phyloP scores from a whole-genome alignment of 2,113 vertebrate species.

The Notarius quadriscutis region DNA sequence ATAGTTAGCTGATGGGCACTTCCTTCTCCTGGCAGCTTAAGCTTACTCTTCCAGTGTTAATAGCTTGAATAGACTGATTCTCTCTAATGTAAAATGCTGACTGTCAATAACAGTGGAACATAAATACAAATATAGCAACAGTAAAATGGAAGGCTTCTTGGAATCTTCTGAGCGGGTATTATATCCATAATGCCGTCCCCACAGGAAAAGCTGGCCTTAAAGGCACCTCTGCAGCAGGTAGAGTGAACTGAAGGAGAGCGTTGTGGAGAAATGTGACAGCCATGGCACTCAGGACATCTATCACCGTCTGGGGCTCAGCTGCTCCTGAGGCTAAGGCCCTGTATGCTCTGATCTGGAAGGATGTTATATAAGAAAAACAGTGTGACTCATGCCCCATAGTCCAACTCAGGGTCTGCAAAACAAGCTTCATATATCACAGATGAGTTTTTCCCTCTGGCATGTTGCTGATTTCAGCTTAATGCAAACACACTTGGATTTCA shows the following conservation, averaged over 20 bases:
- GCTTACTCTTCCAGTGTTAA: background rate
- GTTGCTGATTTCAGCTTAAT: background rate
- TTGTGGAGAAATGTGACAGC: slow-evolving; percentile 23
- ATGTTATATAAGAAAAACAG: slow-evolving; percentile 52
- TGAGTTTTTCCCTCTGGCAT: background rate
- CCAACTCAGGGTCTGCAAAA: background rate
- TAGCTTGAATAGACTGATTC: background rate
- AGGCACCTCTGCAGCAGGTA: slow-evolving; percentile 14
- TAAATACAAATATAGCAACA: background rate
- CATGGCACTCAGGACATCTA: slow-evolving; percentile 35
- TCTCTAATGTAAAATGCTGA: slow-evolving; percentile 8
- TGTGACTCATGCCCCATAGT: slow-evolving; percentile 54
- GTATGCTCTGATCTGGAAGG: slow-evolving; percentile 38
- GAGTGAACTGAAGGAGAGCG: background rate
- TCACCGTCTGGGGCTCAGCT: slow-evolving; percentile 43
- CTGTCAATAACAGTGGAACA: background rate
- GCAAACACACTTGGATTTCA: background rate
- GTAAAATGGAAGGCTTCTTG: background rate
- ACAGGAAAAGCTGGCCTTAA: slow-evolving; percentile 10
- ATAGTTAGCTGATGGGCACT: background rate
- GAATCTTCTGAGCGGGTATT: background rate
- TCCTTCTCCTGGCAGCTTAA: background rate
- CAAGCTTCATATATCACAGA: background rate
- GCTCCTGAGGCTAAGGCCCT: slow-evolving; percentile 43
- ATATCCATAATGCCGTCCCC: background rate